phyloP scores from a whole-genome alignment of 2,888 invertebrate species.

The Phorcus lineatus region DNA sequence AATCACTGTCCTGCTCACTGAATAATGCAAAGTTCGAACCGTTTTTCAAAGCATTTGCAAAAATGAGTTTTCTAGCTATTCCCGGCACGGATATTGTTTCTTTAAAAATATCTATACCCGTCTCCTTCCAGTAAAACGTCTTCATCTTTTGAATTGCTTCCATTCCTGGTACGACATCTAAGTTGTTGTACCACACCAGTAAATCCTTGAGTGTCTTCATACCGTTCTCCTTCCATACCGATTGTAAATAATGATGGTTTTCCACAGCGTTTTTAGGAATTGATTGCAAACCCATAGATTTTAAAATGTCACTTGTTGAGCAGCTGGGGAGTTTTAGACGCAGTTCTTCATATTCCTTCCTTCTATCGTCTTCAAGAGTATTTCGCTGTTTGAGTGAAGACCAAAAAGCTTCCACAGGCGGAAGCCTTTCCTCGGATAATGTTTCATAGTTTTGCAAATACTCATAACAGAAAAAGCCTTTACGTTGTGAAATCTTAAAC shows the following conservation, averaged over 20 bases:
- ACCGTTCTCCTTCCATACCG: not conserved
- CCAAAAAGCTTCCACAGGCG: not conserved
- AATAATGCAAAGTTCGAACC: not conserved
- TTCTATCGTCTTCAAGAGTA: not conserved
- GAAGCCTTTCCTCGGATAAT: not conserved
- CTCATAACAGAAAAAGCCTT: not conserved
- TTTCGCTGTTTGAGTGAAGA: not conserved
- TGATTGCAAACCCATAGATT: not conserved
- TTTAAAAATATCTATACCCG: not conserved
- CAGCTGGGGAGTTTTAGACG: not conserved
- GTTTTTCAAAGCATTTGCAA: not conserved
- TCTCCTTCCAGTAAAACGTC: slow-evolving; percentile 1
- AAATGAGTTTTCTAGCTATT: not conserved
- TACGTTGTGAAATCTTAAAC: not conserved
- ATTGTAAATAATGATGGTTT: not conserved
- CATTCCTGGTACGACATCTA: not conserved
- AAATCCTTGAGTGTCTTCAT: slow-evolving; percentile 7
- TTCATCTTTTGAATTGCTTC: not conserved
- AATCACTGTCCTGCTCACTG: not conserved
- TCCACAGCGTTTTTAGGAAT: not conserved
- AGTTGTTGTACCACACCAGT: slow-evolving; percentile 16
- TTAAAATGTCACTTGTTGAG: not conserved
- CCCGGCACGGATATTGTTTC: not conserved
- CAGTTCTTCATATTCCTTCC: not conserved
- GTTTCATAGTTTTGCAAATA: not conserved